Base-by-base conservation (phyloP, 2,888 invertebrate genomes). In the Cheilosia variabilis region DNA sequence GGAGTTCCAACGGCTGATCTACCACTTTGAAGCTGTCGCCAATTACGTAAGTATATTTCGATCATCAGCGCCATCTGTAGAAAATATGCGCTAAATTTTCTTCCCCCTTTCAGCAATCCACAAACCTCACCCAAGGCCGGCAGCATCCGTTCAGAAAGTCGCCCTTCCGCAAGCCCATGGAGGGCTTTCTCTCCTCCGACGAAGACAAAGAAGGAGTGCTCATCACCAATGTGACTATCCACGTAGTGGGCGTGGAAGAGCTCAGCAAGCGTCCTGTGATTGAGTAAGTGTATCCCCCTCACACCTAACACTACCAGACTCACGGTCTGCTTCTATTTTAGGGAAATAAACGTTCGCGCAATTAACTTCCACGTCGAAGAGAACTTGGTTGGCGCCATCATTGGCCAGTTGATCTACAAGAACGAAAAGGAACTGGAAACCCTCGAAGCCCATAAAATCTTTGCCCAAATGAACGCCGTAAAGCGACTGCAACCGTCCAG, bases 21-120 rank as follows among this genome's bases (percentile, higher is more conserved):
- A 96, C 89, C 95, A 96, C 86, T 97, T 98, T 89, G 97, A 97
- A 92, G 96, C 97, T 0, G 95, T 97, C 7, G 97, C 97, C 0
- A 95, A 92, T 82, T 91, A 91, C 87, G 92, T 92, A 78, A 90
- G 91, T 90, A 41, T 4, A 6, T 5, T 13, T 37, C 10, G 10
- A 10, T 31, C 7, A 4, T 4, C 13, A 4, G 0, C 13, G 1
- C 4, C 22, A 1, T 5, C 31, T 31, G 6, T 31, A 31, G 6
- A 6, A 7, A 31, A 6, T 31, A 31, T 9, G 9, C 9, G 7
- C 31, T 10, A 57, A 31, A 15, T 57, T 57, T 9, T 2, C 10
- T 31, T 24, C 24, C 10, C 13, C 52, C 5, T 77, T 79, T 43
- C 68, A 92, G 92, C 90, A 92, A 17, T 90, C 90, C 63, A 90